phyloP scores from a whole-genome alignment of 1,140 invertebrate species.

The Chelonus insularis region DNA sequence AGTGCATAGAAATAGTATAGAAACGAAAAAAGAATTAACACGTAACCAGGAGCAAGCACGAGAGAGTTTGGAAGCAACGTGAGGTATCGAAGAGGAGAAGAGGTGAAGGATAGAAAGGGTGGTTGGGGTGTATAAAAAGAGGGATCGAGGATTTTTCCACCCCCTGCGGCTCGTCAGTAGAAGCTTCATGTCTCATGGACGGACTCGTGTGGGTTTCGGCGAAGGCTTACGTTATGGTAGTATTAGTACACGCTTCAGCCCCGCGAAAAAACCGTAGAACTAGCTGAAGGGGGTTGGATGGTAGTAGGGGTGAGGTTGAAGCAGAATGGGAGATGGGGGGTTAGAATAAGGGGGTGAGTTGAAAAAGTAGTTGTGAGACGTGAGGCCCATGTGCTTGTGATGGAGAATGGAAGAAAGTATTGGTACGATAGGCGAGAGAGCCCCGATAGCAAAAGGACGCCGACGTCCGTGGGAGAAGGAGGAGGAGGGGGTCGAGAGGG shows the following conservation, averaged over 20 bases:
- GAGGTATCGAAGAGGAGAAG: constrained; percentile 9
- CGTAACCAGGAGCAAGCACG: constrained; percentile 10
- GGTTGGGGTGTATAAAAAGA: neutral
- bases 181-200: neutral
- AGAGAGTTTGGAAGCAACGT: constrained; percentile 9
- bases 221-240: neutral
- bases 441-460: constrained; percentile 34
- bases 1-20: neutral
- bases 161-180: constrained; percentile 18
- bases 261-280: constrained; percentile 6
- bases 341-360: no score
- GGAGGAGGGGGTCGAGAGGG: neutral
- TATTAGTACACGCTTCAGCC: constrained; percentile 1
- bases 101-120: neutral
- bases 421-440: constrained; percentile 29
- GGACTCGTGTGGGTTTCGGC: constrained; percentile 16
- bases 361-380: neutral
- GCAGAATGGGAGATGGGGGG: neutral
- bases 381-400: neutral
- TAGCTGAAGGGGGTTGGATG: neutral
- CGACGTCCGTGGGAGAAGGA: constrained; percentile 13
- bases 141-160: constrained; percentile 12
- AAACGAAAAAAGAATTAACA: constrained; percentile 10
- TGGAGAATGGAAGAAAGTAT: constrained; percentile 19
- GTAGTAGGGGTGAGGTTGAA: neutral